Evolutionary conservation across 2,797 vertebrate genomes (phyloP).

Genomic region (Hippocampus kuda): DNA sequence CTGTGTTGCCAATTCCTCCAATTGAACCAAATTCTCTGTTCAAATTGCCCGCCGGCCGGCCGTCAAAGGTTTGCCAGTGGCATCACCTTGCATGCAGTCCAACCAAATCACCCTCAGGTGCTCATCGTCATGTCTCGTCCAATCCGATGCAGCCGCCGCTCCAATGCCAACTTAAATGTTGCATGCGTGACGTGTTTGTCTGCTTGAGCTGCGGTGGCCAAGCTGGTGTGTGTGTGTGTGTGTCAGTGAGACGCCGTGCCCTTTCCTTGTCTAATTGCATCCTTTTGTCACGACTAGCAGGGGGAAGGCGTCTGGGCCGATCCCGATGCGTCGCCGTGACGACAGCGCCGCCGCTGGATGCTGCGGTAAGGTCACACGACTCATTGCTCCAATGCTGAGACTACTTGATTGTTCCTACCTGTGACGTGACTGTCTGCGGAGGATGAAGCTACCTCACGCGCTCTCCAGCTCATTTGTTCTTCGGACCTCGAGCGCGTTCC

Average conservation of each 20-base stretch:
- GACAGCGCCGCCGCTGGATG: slow-evolving; percentile 82
- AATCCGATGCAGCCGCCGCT: neutral
- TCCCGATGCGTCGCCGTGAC: slow-evolving; percentile 92
- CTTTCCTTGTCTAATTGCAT: slow-evolving; percentile 86
- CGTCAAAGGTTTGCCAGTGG: slow-evolving; percentile 67
- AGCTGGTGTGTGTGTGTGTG: neutral
- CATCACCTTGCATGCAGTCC: slow-evolving; percentile 64
- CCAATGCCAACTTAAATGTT: slow-evolving; percentile 22
- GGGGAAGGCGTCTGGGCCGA: slow-evolving; percentile 87
- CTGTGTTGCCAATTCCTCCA: slow-evolving; percentile 92
- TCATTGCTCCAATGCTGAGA: slow-evolving; percentile 65
- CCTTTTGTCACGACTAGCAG: slow-evolving; percentile 99
- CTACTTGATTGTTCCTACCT: slow-evolving; percentile 66
- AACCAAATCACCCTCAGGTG: slow-evolving; percentile 33
- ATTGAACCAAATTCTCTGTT: slow-evolving; percentile 79
- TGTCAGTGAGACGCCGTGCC: slow-evolving; percentile 27
- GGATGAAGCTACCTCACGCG: slow-evolving; percentile 30
- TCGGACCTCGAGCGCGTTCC: no score
- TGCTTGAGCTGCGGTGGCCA: neutral
- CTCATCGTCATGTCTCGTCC: slow-evolving; percentile 33
- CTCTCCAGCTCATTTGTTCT: neutral
- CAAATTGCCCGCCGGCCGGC: slow-evolving; percentile 55
- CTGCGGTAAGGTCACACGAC: slow-evolving; percentile 85
- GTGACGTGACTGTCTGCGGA: slow-evolving; percentile 56
- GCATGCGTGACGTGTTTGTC: slow-evolving; percentile 40